Evolutionary conservation across 1,140 invertebrate species (phyloP).

Genomic region (Tetragonula clypearis): DNA sequence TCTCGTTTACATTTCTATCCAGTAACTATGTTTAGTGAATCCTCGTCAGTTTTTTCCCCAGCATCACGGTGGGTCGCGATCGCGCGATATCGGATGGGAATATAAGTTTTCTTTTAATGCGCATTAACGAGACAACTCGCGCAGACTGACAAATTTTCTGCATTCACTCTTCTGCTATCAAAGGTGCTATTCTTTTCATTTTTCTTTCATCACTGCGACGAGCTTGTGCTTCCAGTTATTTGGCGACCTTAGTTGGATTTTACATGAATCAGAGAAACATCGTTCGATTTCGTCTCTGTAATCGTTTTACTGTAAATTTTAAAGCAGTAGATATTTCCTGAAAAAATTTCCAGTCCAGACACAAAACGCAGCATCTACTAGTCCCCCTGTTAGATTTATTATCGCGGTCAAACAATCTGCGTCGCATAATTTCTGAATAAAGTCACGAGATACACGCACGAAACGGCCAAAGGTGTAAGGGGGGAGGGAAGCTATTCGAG

Average conservation of each 20-base stretch:
- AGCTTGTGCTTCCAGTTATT: constrained; percentile 43
- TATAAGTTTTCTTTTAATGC: constrained; percentile 56
- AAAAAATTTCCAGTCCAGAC: background rate
- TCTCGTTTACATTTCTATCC: background rate
- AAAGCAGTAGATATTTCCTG: background rate
- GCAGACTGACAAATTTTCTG: constrained; percentile 66
- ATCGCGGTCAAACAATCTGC: background rate
- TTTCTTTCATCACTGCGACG: constrained; percentile 35
- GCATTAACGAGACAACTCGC: constrained; percentile 67
- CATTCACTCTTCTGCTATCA: constrained; percentile 31
- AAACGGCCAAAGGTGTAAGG: background rate
- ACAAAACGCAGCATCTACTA: background rate
- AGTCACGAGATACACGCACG: background rate
- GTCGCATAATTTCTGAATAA: constrained; percentile 18
- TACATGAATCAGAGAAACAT: no score
- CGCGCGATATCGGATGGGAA: background rate
- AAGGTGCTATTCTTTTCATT: constrained; percentile 57
- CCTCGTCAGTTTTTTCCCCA: background rate
- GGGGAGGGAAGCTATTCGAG: constrained; percentile 5
- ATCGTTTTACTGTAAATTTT: background rate
- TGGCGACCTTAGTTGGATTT: background rate
- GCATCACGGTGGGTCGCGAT: background rate
- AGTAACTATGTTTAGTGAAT: background rate
- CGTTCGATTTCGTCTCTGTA: no score
- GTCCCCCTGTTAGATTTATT: background rate